These are phyloP conservation scores for Leptobrachium ailaonicum DNA, from an alignment of 2,113 vertebrate genomes.

Conservation along the genomic window DNA sequence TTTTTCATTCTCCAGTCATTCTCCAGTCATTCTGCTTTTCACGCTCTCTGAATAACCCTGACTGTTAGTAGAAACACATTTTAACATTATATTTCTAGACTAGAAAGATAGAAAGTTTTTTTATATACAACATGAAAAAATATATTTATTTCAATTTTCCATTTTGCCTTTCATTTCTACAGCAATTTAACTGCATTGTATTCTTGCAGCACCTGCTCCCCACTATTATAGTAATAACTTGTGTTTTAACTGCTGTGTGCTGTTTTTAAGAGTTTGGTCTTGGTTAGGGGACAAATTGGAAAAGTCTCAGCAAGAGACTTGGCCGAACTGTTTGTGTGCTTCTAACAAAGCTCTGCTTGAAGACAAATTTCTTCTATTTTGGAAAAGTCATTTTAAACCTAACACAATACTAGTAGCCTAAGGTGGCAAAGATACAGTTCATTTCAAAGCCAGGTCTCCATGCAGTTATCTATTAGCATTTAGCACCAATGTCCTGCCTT, in stretches of 20 bases:
- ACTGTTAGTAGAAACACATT: too few relatives aligned
- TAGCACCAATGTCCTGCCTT: slow-evolving; percentile 37
- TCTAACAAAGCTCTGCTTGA: slow-evolving; percentile 30
- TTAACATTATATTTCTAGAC: too few relatives aligned
- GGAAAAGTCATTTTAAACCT: slow-evolving; percentile 2
- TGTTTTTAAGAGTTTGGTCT: background rate
- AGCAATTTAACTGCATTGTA: too few relatives aligned
- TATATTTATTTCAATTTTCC: too few relatives aligned
- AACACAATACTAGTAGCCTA: slow-evolving; percentile 31
- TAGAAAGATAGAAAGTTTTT: too few relatives aligned
- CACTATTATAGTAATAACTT: background rate
- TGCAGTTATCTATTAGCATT: slow-evolving; percentile 35
- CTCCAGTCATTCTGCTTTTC: too few relatives aligned
- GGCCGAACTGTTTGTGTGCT: background rate
- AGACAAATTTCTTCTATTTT: background rate
- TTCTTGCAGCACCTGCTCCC: too few relatives aligned
- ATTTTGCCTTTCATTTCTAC: too few relatives aligned
- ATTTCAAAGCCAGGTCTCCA: slow-evolving; percentile 42
- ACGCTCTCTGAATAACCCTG: too few relatives aligned
- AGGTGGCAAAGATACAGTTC: slow-evolving; percentile 36
- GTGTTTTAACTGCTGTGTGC: background rate
- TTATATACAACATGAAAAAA: too few relatives aligned
- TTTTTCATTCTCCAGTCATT: too few relatives aligned
- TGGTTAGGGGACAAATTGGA: background rate
- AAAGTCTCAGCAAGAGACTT: background rate